Evolutionary conservation across 2,888 invertebrate species (phyloP).

Genomic region (Cephus spinipes): DNA sequence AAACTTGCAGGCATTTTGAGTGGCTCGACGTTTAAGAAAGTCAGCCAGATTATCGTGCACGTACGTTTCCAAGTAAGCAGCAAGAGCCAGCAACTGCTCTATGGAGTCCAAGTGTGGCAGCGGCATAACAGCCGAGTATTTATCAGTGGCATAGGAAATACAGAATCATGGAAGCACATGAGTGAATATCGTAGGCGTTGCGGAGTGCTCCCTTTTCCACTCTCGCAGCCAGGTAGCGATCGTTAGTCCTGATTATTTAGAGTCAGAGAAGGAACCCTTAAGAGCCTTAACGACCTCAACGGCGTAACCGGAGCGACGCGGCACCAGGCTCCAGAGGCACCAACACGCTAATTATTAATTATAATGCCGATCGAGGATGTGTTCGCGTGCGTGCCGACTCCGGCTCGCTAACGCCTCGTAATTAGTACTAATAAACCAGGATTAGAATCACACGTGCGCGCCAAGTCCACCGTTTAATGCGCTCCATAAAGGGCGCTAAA

Average conservation of each 20-base stretch:
- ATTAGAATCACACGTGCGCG: conserved; percentile 25
- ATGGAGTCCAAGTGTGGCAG: no score
- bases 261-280: not conserved
- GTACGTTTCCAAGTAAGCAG: no score
- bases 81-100: no score
- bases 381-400: not conserved
- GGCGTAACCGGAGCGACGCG: not conserved
- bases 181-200: not conserved
- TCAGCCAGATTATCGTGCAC: no score
- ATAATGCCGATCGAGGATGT: conserved; percentile 43
- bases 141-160: not conserved
- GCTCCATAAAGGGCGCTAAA: not conserved
- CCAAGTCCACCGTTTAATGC: not conserved
- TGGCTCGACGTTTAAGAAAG: no score
- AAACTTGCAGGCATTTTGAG: no score
- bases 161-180: not conserved
- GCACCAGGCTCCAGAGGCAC: not conserved
- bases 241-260: not conserved
- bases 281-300: not conserved
- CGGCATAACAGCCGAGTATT: no score
- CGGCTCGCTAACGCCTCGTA: conserved; percentile 30
- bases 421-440: conserved; percentile 52
- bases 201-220: not conserved
- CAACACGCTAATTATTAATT: conserved; percentile 51
- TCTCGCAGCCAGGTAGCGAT: not conserved